Evolutionary conservation across 2,888 invertebrate species (phyloP), one percentile per base, ranked within the genome.

Genomic region (Allygus modestus): DNA sequence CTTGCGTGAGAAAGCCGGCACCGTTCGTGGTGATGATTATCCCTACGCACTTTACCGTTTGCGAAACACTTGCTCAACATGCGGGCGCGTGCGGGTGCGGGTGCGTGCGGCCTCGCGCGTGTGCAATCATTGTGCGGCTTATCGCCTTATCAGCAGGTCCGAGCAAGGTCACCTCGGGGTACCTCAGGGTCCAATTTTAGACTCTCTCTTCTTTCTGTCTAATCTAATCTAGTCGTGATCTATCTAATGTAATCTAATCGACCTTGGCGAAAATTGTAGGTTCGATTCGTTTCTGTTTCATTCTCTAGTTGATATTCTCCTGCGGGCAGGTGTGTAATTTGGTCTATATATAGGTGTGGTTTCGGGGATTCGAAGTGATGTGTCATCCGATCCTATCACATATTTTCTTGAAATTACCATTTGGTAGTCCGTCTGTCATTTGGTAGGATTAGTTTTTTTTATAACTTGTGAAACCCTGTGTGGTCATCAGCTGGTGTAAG

Each of bases 121-220:
- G 23, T 23, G 58, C 23, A 65, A 65, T 65, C 65, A 65, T 65
- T 65, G 65, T 65, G 28, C 2, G n/a, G 23, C 28, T 28, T 65
- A 28, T 28, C 28, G 23, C 23, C 58, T 23, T 58, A 23, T 23
- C 23, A n/a, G n/a, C 23, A 23, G 9, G 58, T 9, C n/a, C 58
- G 2, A 28, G 17, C 65, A 65, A 65, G 65, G 65, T 65, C 65
- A 20, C 15, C 17, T 9, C 12, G 65, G 65, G 28, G 11, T 65
- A 65, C 65, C 65, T 17, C 65, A 65, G 65, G 65, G 65, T 65
- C 20, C 65, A 65, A 65, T 65, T 65, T 65, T 31, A 65, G 65
- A 65, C 65, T 65, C 65, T 65, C 65, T 65, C 65, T 65, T 65
- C 65, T 65, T 28, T 58, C 58, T 58, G 20, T 65, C 65, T 65